phyloP scores from a whole-genome alignment of 2,113 vertebrate species.

The Noturus placidus region DNA sequence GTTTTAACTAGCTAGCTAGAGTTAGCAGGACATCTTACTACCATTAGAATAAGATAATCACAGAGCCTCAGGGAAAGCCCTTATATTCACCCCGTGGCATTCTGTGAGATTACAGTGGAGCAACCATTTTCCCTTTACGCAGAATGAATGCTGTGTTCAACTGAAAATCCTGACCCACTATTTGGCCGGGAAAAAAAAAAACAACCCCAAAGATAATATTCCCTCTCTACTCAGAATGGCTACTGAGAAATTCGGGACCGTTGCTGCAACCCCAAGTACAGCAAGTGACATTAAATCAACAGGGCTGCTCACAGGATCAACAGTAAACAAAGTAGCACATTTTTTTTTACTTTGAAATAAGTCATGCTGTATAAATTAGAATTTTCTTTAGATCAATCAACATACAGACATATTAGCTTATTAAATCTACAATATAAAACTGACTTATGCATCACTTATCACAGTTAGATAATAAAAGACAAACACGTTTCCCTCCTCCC shows the following conservation, averaged over 20 bases:
- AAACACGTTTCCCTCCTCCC: background rate
- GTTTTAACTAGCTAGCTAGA: background rate
- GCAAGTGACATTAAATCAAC: background rate
- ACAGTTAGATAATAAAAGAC: background rate
- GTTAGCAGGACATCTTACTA: background rate
- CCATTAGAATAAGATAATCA: background rate
- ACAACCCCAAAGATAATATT: background rate
- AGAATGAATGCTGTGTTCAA: background rate
- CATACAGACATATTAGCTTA: background rate
- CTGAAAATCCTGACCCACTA: background rate
- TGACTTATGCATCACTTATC: background rate
- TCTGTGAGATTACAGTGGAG: background rate
- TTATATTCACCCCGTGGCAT: background rate
- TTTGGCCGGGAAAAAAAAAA: background rate
- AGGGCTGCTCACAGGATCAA: background rate
- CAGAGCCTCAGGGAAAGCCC: too few species aligned
- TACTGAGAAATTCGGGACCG: background rate
- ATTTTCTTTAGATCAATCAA: background rate
- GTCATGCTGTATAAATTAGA: background rate
- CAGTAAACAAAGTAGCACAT: background rate
- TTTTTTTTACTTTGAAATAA: background rate
- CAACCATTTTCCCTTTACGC: background rate
- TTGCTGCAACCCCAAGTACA: background rate
- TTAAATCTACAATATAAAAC: background rate
- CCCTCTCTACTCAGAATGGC: background rate